Evolutionary conservation across 1,140 invertebrate genomes (phyloP).

Genomic region (Drosophila pandora): DNA sequence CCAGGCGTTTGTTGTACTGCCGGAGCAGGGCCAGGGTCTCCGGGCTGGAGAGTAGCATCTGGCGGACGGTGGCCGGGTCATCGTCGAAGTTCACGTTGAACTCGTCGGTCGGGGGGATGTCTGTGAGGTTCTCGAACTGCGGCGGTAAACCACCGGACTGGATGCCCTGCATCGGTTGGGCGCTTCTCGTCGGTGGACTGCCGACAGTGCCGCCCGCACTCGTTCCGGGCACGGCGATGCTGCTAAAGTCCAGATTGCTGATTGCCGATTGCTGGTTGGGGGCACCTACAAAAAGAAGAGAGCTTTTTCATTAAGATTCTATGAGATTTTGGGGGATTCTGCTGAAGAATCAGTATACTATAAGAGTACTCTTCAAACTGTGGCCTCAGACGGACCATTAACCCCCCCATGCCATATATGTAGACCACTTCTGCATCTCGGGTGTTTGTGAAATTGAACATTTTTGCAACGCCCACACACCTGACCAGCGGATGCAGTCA

Average conservation of each 20-base stretch:
- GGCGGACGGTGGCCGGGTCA: conserved; percentile 94
- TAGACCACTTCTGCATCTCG: neutral
- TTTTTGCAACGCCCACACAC: conserved; percentile 50
- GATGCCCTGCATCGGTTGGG: conserved; percentile 14
- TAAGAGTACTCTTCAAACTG: no score
- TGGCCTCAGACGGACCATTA: no score
- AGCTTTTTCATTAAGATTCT: neutral
- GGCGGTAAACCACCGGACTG: neutral
- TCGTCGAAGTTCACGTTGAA: conserved; percentile 86
- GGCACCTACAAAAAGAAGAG: neutral
- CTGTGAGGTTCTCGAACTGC: conserved; percentile 39
- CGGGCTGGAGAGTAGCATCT: conserved; percentile 96
- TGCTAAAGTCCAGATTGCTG: conserved; percentile 90
- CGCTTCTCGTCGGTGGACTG: conserved; percentile 46
- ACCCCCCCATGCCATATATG: no score
- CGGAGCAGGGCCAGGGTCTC: conserved; percentile 95
- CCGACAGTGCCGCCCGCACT: conserved; percentile 58
- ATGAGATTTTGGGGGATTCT: neutral
- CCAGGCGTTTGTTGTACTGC: conserved; percentile 96
- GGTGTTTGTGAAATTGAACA: conserved; percentile 6
- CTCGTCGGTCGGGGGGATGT: conserved; percentile 75
- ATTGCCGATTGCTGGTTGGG: conserved; percentile 45
- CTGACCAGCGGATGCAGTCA: conserved; percentile 15
- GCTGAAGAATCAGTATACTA: no score
- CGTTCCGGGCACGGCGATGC: conserved; percentile 90